Base-by-base conservation (phyloP, 1,140 invertebrate species). In the Bombus picipes region DNA sequence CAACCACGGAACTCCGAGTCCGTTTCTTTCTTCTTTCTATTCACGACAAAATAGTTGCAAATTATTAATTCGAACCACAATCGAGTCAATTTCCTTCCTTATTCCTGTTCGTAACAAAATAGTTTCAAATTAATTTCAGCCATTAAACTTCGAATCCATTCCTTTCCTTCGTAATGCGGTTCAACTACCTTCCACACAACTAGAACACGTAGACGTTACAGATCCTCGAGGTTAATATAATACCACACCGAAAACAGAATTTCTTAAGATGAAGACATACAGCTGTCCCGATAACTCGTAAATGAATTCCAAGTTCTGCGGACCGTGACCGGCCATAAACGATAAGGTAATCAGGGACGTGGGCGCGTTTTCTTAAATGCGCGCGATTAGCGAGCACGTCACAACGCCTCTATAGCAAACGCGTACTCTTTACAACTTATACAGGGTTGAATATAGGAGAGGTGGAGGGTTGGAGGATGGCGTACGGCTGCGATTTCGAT, bases 401-500 rank as follows among this genome's bases (percentile, higher is more conserved):
- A 28, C n/a, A 1, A 32, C 34, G 13, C 9, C 8, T 66, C n/a
- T 9, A 25, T 3, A 18, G 41, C 3, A 13, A 10, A 22, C 9
- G 12, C 47, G 0, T 22, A 22, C 18, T 22, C 18, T 53, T 18
- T 53, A 53, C 18, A 53, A 53, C 47, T 18, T 53, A 53, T 53
- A 53, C 18, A 53, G 47, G 18, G 47, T 22, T 53, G 47, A 0
- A 53, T 53, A 53, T 53, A 53, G 32, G 41, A 41, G 9, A 3
- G 47, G 1, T 2, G 22, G 0, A 41, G 3, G n/a, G 53, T 18
- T 8, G 57, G 39, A 28, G 53, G 9, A 25, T 76, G n/a, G 8
- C 9, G 68, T 25, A 5, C 9, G 68, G 71, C 57, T 39, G 73
- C 68, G 80, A 71, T 85, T 81, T 79, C 85, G 71, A 89, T 90